Evolutionary conservation across 2,113 vertebrate genomes (phyloP).

Genomic region (Aldabrachelys gigantea): DNA sequence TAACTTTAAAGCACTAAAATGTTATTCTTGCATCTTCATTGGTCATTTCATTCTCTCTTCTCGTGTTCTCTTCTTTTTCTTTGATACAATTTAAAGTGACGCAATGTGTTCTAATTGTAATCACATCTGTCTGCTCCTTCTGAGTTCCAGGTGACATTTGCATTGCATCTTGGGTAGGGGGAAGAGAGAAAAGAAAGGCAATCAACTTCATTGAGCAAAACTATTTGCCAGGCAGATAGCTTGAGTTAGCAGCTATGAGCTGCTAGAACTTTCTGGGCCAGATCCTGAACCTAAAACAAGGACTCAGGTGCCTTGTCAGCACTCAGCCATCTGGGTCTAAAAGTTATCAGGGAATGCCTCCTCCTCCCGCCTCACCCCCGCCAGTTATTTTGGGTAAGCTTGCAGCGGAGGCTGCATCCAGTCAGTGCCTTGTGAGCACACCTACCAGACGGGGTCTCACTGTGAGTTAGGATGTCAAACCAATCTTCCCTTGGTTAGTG

Average conservation of each 20-base stretch:
- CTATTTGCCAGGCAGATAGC: background rate
- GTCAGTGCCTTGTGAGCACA: too few species aligned
- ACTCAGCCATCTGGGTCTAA: too few species aligned
- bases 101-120: constrained; percentile 13
- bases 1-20: constrained; percentile 60
- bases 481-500: too few species aligned
- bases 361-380: too few species aligned
- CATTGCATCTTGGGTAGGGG: rapidly evolving
- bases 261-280: background rate
- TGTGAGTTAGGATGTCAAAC: too few species aligned
- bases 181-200: background rate
- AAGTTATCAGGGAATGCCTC: too few species aligned
- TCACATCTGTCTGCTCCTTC: constrained; percentile 5
- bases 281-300: too few species aligned
- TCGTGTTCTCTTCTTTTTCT: constrained; percentile 56
- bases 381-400: too few species aligned
- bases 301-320: too few species aligned
- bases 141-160: background rate
- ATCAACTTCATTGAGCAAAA: background rate
- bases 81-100: constrained; percentile 47
- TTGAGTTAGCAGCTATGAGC: background rate
- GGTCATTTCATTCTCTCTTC: constrained; percentile 29
- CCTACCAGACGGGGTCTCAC: too few species aligned
- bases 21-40: background rate
- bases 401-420: too few species aligned